phyloP scores from a whole-genome alignment of 2,797 vertebrate genomes.

The Leptatherina wallacei region DNA sequence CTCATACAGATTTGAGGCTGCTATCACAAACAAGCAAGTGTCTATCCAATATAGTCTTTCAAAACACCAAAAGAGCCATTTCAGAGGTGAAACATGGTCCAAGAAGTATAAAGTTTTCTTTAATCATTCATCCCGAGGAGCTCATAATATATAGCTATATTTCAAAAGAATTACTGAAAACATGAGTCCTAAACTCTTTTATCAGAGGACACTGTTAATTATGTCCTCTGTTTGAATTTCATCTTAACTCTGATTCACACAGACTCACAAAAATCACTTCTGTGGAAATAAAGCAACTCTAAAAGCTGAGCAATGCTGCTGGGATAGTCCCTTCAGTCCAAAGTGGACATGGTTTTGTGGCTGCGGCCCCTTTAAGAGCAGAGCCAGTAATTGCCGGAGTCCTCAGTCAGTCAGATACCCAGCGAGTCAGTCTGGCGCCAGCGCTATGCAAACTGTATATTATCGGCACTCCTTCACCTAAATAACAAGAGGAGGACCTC shows the following conservation, averaged over 20 bases:
- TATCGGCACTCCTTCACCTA: conserved; percentile 93
- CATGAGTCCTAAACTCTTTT: background rate
- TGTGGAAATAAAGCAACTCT: conserved; percentile 15
- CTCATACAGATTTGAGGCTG: background rate
- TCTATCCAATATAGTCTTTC: background rate
- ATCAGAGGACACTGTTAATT: background rate
- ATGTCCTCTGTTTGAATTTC: background rate
- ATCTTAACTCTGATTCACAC: background rate
- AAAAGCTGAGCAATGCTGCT: conserved; percentile 23
- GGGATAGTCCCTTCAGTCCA: conserved; percentile 43
- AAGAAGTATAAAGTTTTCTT: background rate
- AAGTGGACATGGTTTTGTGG: conserved; percentile 64
- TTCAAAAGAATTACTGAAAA: background rate
- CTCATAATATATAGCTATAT: background rate
- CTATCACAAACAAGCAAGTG: background rate
- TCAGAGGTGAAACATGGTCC: background rate
- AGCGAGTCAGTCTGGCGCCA: conserved; percentile 93
- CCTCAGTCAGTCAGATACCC: conserved; percentile 89
- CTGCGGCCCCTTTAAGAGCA: conserved; percentile 90
- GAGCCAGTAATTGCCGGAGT: conserved; percentile 90
- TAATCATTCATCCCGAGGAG: background rate
- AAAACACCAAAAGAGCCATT: background rate
- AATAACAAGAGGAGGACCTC: conserved; percentile 87
- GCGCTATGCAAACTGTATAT: conserved; percentile 92
- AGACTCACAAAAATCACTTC: background rate